phyloP scores from a whole-genome alignment of 2,797 vertebrate genomes.

The Sebastolobus altivelis region DNA sequence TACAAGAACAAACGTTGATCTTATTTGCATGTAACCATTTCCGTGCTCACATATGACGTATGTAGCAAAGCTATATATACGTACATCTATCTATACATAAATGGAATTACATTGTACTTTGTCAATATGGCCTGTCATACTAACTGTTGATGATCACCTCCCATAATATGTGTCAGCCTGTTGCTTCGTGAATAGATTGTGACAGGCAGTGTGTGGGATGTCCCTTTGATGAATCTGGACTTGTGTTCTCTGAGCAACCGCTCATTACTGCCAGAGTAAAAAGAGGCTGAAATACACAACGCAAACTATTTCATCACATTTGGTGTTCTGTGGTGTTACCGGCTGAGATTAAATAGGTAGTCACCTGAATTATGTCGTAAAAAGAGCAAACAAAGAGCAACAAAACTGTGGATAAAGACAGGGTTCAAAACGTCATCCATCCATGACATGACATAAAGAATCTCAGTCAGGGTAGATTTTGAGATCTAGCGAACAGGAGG shows the following conservation, averaged over 20 bases:
- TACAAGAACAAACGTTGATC: neutral
- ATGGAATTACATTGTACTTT: conserved; percentile 50
- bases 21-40: neutral
- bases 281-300: conserved; percentile 49
- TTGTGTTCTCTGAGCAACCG: conserved; percentile 62
- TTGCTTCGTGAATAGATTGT: conserved; percentile 74
- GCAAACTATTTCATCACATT: conserved; percentile 37
- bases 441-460: neutral
- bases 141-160: conserved; percentile 56
- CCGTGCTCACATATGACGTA: neutral
- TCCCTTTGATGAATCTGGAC: conserved; percentile 74
- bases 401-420: conserved; percentile 1
- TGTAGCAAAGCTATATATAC: neutral
- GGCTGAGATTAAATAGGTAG: conserved; percentile 5
- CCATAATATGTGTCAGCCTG: conserved; percentile 66
- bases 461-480: neutral
- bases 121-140: conserved; percentile 63
- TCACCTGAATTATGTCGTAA: neutral
- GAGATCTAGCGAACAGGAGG: neutral
- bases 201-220: conserved; percentile 79
- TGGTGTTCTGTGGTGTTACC: conserved; percentile 20
- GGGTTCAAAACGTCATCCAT: neutral
- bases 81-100: conserved; percentile 1
- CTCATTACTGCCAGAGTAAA: conserved; percentile 59
- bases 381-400: neutral